phyloP scores from a whole-genome alignment of 2,113 vertebrate genomes.

The Melanostigma gelatinosum region DNA sequence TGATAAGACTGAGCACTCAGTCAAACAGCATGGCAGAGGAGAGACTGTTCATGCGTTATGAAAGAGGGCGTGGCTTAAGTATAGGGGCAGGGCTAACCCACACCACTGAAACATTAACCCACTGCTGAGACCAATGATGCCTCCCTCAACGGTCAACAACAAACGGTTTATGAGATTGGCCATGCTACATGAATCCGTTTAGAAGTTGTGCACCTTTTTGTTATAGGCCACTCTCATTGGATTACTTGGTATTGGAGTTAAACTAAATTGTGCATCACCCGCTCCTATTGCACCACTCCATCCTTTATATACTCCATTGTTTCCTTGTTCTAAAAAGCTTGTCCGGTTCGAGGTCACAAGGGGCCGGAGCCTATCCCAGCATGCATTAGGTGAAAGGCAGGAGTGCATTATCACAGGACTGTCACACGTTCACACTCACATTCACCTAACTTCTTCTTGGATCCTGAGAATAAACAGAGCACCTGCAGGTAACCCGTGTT shows the following conservation, averaged over 20 bases:
- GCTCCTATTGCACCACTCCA: neutral
- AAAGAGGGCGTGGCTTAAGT: neutral
- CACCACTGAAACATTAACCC: neutral
- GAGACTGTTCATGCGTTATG: neutral
- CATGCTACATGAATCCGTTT: neutral
- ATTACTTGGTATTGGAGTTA: neutral
- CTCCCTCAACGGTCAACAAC: neutral
- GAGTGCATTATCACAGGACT: neutral
- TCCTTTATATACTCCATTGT: neutral
- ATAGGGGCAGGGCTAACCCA: neutral
- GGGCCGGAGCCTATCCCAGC: neutral
- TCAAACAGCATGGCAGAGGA: too few relatives aligned
- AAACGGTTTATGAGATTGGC: neutral
- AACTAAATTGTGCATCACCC: neutral
- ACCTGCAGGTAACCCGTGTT: neutral
- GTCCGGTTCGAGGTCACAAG: neutral
- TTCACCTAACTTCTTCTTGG: neutral
- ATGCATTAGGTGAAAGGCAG: neutral
- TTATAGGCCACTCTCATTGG: neutral
- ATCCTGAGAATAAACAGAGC: constrained; percentile 8
- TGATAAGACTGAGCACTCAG: too few relatives aligned
- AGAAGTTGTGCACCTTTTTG: neutral
- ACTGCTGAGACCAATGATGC: neutral
- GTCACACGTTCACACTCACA: neutral
- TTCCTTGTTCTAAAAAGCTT: neutral